A percentile compares a stretch with the other conserved stretches of the same genome.
Conservation (phyloP, 2,113 vertebrate species). For the Mixornis gularis region DNA sequence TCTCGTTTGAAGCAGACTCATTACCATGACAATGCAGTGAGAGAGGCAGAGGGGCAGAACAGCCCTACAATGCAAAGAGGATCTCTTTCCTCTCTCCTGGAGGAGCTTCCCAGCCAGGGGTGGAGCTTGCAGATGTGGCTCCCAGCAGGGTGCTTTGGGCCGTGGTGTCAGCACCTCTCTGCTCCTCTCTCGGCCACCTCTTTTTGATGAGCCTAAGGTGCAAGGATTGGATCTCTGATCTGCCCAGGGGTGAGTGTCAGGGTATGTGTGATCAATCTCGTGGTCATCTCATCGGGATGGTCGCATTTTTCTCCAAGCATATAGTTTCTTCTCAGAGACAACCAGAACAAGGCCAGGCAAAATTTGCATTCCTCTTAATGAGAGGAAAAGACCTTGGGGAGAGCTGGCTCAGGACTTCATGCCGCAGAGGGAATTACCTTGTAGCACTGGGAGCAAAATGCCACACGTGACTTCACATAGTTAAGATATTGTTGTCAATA, state of each 20-base stretch:
- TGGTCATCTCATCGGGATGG: accelerated
- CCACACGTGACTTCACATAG: accelerated
- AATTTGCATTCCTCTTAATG: background rate
- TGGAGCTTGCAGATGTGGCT: accelerated
- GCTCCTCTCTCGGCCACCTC: background rate
- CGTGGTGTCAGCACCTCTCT: background rate
- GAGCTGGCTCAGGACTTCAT: background rate
- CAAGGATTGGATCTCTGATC: background rate
- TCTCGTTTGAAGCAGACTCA: background rate
- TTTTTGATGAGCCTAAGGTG: background rate
- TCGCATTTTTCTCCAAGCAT: background rate
- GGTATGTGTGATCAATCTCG: accelerated
- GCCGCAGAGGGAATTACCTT: background rate
- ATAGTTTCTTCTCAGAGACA: background rate
- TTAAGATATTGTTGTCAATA: background rate
- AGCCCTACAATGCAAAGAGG: background rate
- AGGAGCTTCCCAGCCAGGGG: accelerated
- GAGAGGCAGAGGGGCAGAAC: background rate
- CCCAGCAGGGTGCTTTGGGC: background rate
- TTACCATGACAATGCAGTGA: background rate
- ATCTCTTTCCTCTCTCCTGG: accelerated
- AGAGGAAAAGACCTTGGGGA: background rate
- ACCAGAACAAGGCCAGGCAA: background rate
- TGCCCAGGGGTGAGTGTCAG: background rate
- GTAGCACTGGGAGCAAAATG: background rate